Conservation (phyloP, 92 coral and sea anemone genomes). For the Phenganax subtilis region DNA sequence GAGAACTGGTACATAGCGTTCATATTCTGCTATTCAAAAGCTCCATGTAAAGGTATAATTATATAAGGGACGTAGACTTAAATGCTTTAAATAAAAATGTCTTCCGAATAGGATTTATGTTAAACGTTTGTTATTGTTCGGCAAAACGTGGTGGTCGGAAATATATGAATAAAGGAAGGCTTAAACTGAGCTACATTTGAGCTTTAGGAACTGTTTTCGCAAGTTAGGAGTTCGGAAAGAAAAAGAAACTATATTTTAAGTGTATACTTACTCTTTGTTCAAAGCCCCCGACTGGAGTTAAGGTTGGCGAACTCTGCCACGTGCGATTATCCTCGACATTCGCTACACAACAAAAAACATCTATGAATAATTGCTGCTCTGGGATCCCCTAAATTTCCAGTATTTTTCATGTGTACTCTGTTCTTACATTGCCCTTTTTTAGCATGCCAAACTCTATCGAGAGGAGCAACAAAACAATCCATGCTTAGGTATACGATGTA, state of each 20-base stretch:
- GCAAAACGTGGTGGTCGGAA: constrained; percentile 28
- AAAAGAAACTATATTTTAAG: not conserved
- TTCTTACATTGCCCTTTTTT: not conserved
- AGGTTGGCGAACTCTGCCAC: constrained; percentile 71
- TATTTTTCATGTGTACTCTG: not conserved
- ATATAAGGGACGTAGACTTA: too few relatives aligned
- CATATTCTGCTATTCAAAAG: too few relatives aligned
- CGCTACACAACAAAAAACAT: constrained; percentile 46
- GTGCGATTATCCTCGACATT: constrained; percentile 90
- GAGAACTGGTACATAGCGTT: too few relatives aligned
- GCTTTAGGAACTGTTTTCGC: not conserved
- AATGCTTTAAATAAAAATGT: too few relatives aligned
- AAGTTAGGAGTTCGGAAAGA: not conserved
- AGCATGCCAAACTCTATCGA: not conserved
- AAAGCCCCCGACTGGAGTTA: constrained; percentile 35
- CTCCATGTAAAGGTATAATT: too few relatives aligned
- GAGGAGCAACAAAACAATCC: constrained; percentile 22
- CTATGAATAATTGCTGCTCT: not conserved
- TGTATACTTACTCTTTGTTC: constrained; percentile 27
- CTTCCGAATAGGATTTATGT: not conserved
- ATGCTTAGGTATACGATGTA: constrained; percentile 4
- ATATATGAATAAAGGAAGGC: constrained; percentile 2
- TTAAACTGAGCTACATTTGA: not conserved
- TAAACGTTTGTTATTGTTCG: constrained; percentile 16
- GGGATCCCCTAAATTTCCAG: not conserved